A percentile compares a stretch with the other conserved stretches of the same genome.
These are phyloP conservation scores for Aleadryas rufinucha DNA, from an alignment of 2,113 vertebrate genomes.

Conservation along the genomic window DNA sequence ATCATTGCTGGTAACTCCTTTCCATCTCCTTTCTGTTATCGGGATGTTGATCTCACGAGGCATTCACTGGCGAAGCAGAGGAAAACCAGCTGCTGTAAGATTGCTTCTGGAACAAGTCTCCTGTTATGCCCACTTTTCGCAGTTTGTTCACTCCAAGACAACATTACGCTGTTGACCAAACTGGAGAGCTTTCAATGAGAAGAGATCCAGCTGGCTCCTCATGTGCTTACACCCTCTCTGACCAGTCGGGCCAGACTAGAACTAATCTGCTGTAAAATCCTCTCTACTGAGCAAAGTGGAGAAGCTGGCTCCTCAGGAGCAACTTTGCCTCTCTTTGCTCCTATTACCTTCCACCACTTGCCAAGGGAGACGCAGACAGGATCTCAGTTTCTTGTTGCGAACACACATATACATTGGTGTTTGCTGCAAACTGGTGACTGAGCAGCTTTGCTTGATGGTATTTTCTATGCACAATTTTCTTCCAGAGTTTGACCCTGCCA, in stretches of 20 bases:
- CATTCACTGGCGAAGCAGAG: not conserved
- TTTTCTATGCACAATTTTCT: not conserved
- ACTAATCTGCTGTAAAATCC: not conserved
- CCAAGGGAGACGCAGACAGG: not conserved
- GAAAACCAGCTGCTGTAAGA: not conserved
- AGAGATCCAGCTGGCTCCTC: not conserved
- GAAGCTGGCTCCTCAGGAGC: not conserved
- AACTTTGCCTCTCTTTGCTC: not conserved
- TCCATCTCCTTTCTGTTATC: not conserved
- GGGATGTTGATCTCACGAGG: not conserved
- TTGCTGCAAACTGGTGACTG: not conserved
- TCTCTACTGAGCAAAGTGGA: not conserved
- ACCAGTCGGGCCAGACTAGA: not conserved
- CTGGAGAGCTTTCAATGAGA: not conserved
- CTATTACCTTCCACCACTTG: not conserved
- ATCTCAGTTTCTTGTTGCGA: not conserved
- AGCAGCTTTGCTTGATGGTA: not conserved
- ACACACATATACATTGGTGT: not conserved
- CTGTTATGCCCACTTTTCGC: not conserved
- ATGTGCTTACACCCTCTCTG: accelerated
- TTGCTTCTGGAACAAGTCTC: not conserved
- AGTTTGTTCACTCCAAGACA: not conserved
- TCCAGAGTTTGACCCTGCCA: not conserved
- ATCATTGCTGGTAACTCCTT: not conserved
- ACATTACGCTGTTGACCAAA: not conserved